These are phyloP conservation scores for Tridacna gigas DNA, from an alignment of 2,888 invertebrate genomes.

Conservation along the genomic window DNA sequence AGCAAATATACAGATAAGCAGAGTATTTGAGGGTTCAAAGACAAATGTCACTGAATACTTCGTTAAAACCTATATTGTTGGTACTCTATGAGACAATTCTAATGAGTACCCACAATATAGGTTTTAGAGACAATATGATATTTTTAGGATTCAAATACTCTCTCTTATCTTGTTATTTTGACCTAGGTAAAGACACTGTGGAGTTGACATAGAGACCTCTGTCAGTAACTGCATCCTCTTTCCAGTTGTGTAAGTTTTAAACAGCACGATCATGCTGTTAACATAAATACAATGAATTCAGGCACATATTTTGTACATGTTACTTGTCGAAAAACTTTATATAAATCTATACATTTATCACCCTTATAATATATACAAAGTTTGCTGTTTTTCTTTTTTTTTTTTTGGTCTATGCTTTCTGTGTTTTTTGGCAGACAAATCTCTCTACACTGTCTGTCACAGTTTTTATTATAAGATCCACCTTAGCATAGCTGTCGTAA, in stretches of 20 bases:
- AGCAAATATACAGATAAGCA: no score
- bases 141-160: not conserved
- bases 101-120: not conserved
- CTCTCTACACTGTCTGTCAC: not conserved
- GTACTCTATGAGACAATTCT: not conserved
- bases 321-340: not conserved
- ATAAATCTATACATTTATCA: constrained; percentile 8
- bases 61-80: no score
- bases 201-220: no score
- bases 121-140: no score
- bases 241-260: constrained; percentile 7
- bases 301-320: constrained; percentile 18
- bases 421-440: constrained; percentile 23
- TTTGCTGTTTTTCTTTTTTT: constrained; percentile 16
- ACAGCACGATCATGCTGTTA: not conserved
- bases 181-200: not conserved
- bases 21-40: no score
- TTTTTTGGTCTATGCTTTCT: constrained; percentile 1
- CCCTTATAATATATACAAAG: not conserved
- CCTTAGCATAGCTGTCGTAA: constrained; percentile 19
- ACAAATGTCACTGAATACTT: no score
- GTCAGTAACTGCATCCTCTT: not conserved
- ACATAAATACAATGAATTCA: not conserved
- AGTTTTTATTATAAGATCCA: constrained; percentile 11
- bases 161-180: not conserved